phyloP scores from a whole-genome alignment of 1,140 invertebrate species.

The Araneus ventricosus region DNA sequence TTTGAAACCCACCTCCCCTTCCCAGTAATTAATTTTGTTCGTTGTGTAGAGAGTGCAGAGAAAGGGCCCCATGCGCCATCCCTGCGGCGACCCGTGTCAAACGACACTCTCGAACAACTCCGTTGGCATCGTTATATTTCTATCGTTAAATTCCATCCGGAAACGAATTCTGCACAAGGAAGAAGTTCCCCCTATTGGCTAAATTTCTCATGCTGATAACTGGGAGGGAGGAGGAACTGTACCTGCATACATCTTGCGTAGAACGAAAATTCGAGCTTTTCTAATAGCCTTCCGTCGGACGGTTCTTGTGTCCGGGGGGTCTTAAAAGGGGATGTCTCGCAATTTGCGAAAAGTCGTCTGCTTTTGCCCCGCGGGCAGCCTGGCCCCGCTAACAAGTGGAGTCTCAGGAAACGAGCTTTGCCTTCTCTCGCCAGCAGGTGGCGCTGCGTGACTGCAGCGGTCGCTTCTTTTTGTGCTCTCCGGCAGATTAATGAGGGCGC shows the following conservation, averaged over 20 bases:
- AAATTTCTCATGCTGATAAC: constrained; percentile 59
- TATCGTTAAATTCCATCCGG: constrained; percentile 61
- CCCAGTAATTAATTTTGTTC: constrained; percentile 60
- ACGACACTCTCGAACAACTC: constrained; percentile 39
- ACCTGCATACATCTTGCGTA: constrained; percentile 59
- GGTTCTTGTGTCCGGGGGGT: constrained; percentile 58
- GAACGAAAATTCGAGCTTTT: constrained; percentile 39
- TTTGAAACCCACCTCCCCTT: constrained; percentile 32
- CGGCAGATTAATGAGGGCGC: constrained; percentile 69
- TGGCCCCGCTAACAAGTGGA: constrained; percentile 67
- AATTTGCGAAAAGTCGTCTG: constrained; percentile 73
- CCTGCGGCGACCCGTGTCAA: constrained; percentile 3
- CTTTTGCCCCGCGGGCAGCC: constrained; percentile 24
- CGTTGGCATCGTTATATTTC: constrained; percentile 55
- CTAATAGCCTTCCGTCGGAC: constrained; percentile 57
- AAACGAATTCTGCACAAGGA: constrained; percentile 16
- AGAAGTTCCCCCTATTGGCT: constrained; percentile 57
- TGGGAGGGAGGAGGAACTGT: neutral
- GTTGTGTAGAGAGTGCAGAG: neutral
- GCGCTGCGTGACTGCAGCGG: constrained; percentile 49
- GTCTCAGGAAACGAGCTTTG: neutral
- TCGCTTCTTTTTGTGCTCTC: constrained; percentile 52
- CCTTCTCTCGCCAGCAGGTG: constrained; percentile 16
- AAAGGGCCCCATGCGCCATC: neutral
- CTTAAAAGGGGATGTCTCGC: constrained; percentile 29